These are phyloP conservation scores for Nysson spinosus DNA, from an alignment of 2,888 invertebrate species.

Conservation along the genomic window DNA sequence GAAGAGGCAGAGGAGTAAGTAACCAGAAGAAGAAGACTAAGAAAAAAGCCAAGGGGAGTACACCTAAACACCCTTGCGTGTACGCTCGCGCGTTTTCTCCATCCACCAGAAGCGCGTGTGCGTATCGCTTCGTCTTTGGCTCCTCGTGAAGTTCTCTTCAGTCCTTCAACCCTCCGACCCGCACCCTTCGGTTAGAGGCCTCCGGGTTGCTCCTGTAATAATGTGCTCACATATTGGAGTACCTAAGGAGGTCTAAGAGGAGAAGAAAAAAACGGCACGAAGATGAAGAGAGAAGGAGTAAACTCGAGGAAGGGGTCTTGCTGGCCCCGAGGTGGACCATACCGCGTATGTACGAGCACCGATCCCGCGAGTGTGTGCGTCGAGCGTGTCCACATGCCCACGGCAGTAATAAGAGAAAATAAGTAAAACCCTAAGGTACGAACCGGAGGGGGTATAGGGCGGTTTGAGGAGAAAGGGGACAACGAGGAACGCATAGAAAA, in stretches of 20 bases:
- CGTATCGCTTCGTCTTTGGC: conserved; percentile 56
- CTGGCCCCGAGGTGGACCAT: conserved; percentile 49
- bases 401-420: conserved; percentile 73
- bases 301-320: conserved; percentile 32
- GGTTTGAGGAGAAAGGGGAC: conserved; percentile 64
- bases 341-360: conserved; percentile 19
- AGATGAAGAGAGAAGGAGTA: conserved; percentile 17
- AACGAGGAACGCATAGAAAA: conserved; percentile 60
- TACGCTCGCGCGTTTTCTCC: conserved; percentile 61
- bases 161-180: conserved; percentile 14
- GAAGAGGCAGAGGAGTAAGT: not conserved
- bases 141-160: conserved; percentile 38
- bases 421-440: conserved; percentile 71
- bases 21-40: not conserved
- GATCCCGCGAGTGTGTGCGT: conserved; percentile 20
- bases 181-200: not conserved
- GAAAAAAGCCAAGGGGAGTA: conserved; percentile 31
- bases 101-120: conserved; percentile 56
- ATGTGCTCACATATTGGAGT: conserved; percentile 67
- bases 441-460: conserved; percentile 70
- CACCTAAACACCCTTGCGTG: conserved; percentile 74
- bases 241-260: conserved; percentile 46
- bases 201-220: conserved; percentile 57
- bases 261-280: conserved; percentile 25
- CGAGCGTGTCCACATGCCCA: conserved; percentile 62